Evolutionary conservation across 2,113 vertebrate species (phyloP), one percentile per base, ranked within the genome.

Genomic region (Rhadina sibilatrix): DNA sequence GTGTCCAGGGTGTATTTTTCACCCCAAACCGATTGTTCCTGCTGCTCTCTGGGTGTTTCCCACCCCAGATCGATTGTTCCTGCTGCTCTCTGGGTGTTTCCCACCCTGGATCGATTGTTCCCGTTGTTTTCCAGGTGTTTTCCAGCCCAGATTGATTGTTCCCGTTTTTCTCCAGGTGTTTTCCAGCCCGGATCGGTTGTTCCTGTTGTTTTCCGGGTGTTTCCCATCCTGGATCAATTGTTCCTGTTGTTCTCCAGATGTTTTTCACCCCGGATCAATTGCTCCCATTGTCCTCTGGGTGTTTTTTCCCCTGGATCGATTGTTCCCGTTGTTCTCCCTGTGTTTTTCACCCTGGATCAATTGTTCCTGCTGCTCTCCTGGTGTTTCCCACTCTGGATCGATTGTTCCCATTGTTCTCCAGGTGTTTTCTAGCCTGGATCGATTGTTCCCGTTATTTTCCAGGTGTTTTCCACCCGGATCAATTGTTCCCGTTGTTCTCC

Each of bases 401-500:
- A 21, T 7, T 30, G 1, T 31, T 3, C 50, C 50, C 5, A 21
- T 40, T 18, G 15, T 3, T 17, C 21, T 1, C 23, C 18, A 12
- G 69, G 50, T 68, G 4, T 40, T 31, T 4, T 11, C 38, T 11
- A 38, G 10, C 38, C 38, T 11, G 11, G 38, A 38, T 38, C 38
- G 38, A 38, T 38, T 38, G 38, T 38, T 38, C 38, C 38, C 11
- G 38, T 38, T 38, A 11, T 38, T 38, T 11, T 11, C 38, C 11
- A 11, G 38, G 38, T 38, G 38, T 38, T 38, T 38, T 38, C 11
- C 38, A 38, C 38, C 38, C 5, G 19, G 30, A 33, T 12, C 3
- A 0, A 6, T 3, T 10, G 6, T 31, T 6, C 46, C 57, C 9
- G 14, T 9, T 38, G 2, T 9, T 22, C 27, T 1, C 23, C 18